Evolutionary conservation across 2,797 vertebrate species (phyloP).

Genomic region (Rhyacichthys aspro): DNA sequence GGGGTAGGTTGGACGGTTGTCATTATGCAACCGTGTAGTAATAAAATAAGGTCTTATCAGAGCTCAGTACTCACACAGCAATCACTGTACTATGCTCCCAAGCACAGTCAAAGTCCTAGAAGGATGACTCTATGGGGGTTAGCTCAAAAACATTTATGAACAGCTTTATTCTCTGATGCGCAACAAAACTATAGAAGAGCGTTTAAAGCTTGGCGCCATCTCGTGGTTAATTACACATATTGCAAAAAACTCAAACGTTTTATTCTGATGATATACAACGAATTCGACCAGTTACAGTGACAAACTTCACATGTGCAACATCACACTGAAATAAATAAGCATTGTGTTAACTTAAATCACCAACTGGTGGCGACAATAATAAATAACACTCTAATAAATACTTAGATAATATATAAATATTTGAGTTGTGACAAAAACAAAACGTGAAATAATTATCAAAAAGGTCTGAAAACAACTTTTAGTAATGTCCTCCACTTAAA

Average conservation of each 20-base stretch:
- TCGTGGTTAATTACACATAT: constrained; percentile 39
- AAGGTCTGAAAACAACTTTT: constrained; percentile 22
- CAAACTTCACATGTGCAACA: constrained; percentile 58
- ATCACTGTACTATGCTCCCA: no score
- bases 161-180: no score
- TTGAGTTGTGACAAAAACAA: constrained; percentile 22
- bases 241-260: constrained; percentile 20
- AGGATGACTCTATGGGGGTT: no score
- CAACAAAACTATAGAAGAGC: background rate
- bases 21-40: no score
- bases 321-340: constrained; percentile 66
- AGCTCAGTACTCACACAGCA: no score
- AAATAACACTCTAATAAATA: constrained; percentile 73
- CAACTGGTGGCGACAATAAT: constrained; percentile 37
- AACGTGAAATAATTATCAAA: constrained; percentile 19
- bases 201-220: constrained; percentile 49
- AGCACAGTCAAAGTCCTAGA: background rate
- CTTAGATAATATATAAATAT: constrained; percentile 39
- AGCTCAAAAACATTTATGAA: no score
- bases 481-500: constrained; percentile 15
- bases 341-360: constrained; percentile 46
- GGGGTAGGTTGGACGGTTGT: no score
- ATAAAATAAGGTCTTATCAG: no score
- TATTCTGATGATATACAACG: constrained; percentile 57
- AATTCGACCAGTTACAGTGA: constrained; percentile 55